A percentile compares a stretch with the other conserved stretches of the same genome.
Conservation (phyloP, 2,797 vertebrate genomes). For the Gobionotothen gibberifrons region DNA sequence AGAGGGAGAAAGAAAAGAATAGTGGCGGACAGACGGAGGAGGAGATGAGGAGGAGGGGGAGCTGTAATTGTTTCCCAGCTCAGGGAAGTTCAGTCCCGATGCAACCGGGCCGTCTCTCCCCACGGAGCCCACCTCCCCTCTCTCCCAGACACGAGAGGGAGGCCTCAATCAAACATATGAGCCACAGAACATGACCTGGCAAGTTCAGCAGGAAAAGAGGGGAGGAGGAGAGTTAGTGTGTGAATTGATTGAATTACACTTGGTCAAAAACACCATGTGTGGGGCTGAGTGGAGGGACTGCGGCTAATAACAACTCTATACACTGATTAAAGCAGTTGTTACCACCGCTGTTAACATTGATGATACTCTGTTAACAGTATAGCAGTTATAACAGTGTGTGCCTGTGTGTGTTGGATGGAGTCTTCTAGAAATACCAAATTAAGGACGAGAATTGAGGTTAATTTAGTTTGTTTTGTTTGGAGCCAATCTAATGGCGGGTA, state of each 20-base stretch:
- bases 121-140: conserved; percentile 56
- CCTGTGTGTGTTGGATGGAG: conserved; percentile 6
- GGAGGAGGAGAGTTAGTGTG: conserved; percentile 67
- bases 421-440: conserved; percentile 42
- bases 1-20: conserved; percentile 59
- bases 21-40: conserved; percentile 45
- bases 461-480: conserved; percentile 76
- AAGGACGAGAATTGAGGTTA: conserved; percentile 66
- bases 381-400: conserved; percentile 6
- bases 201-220: conserved; percentile 74
- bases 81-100: conserved; percentile 65
- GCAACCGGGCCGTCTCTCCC: conserved; percentile 58
- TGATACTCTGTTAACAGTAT: neutral
- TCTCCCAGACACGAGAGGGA: conserved; percentile 69
- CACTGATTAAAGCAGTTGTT: conserved; percentile 32
- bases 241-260: conserved; percentile 81
- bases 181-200: conserved; percentile 74
- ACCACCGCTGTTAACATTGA: conserved; percentile 16
- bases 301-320: conserved; percentile 26
- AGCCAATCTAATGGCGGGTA: conserved; percentile 61
- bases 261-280: conserved; percentile 68
- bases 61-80: conserved; percentile 79
- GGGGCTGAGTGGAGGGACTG: conserved; percentile 52
- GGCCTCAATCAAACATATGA: conserved; percentile 76
- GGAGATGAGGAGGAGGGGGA: conserved; percentile 25